phyloP scores from a whole-genome alignment of 2,113 vertebrate genomes.

The Tapirus terrestris region DNA sequence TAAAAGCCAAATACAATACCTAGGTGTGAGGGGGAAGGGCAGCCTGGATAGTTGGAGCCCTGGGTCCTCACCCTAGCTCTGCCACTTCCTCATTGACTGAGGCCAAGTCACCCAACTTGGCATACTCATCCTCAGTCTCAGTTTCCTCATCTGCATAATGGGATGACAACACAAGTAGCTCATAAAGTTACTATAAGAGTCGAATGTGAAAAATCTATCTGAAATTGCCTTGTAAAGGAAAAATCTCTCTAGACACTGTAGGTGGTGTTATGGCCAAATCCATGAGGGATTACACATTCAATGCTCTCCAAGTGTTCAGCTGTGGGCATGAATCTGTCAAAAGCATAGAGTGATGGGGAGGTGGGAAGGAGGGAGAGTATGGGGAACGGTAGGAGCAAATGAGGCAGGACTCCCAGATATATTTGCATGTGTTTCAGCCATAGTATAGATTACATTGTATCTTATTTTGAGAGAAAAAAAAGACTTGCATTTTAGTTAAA shows the following conservation, averaged over 20 bases:
- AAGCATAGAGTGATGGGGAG: background rate
- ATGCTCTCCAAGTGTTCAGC: background rate
- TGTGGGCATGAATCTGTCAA: background rate
- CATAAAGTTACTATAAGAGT: background rate
- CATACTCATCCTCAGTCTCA: background rate
- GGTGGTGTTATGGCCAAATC: background rate
- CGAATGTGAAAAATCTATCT: background rate
- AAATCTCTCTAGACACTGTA: background rate
- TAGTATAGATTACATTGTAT: background rate
- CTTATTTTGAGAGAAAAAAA: background rate
- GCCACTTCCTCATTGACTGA: background rate
- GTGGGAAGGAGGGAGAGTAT: background rate
- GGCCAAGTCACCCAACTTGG: background rate
- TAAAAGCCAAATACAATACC: background rate
- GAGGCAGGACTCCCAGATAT: background rate
- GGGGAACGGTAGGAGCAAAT: background rate
- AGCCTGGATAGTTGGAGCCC: background rate
- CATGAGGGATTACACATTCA: background rate
- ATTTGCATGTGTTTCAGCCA: background rate
- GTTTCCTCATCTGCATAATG: background rate
- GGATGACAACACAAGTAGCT: background rate
- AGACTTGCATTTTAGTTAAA: background rate
- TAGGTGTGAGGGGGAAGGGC: background rate
- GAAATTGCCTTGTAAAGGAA: background rate
- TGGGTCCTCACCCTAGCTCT: background rate